A percentile compares a stretch with the other conserved stretches of the same genome.
These are phyloP conservation scores for Meiosimyza platycephala DNA, from an alignment of 2,888 invertebrate species.

Conservation along the genomic window DNA sequence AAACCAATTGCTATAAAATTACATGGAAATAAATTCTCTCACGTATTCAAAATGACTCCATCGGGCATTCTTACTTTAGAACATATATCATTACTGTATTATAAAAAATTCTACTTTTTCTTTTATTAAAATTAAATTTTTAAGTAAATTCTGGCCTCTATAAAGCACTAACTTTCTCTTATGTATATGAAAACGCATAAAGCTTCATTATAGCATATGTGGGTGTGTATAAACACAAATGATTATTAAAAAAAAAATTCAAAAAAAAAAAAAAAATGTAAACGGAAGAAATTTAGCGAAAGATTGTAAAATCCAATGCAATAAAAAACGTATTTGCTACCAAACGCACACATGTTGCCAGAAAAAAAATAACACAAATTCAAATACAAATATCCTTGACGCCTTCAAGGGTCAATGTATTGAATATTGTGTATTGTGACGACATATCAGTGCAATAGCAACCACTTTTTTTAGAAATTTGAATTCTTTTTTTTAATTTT, in stretches of 20 bases:
- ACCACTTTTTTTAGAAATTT: neutral
- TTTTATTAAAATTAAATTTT: too few species aligned
- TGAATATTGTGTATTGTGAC: neutral
- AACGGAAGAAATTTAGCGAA: slow-evolving; percentile 11
- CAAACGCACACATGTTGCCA: neutral
- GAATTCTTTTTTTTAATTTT: neutral
- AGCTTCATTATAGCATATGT: neutral
- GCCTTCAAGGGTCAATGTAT: slow-evolving; percentile 14
- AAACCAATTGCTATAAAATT: too few species aligned
- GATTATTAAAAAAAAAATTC: too few species aligned
- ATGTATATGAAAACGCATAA: neutral
- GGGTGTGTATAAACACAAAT: too few species aligned
- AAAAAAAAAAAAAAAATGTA: neutral
- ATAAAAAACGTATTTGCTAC: neutral
- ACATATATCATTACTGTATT: too few species aligned
- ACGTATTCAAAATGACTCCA: too few species aligned
- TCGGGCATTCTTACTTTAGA: too few species aligned
- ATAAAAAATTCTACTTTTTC: too few species aligned
- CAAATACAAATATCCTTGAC: slow-evolving; percentile 28
- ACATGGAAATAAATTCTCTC: too few species aligned
- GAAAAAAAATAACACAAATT: slow-evolving; percentile 41
- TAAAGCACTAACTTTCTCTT: too few species aligned
- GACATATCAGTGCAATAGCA: neutral
- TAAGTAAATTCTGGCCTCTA: too few species aligned
- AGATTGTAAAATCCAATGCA: neutral